Percentiles rank a stretch among this genome's conserved stretches.
Conservation (phyloP, 2,888 invertebrate species). For the Scrobipalpa atriplicella region DNA sequence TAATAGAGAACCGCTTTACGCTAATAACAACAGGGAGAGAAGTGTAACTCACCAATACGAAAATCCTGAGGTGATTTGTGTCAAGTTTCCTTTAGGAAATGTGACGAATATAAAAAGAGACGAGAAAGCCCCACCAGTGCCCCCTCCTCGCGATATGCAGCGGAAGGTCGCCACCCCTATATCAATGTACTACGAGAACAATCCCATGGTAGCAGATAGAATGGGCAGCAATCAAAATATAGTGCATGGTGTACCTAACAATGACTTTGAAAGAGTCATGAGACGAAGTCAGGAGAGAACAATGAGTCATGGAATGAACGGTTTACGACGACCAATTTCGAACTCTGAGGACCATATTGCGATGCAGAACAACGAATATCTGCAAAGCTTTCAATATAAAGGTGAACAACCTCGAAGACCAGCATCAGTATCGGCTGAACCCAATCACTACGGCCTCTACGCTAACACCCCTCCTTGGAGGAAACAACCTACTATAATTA, state of each 20-base stretch:
- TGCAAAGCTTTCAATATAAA: slow-evolving; percentile 58
- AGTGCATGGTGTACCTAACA: slow-evolving; percentile 72
- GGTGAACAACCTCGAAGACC: slow-evolving; percentile 73
- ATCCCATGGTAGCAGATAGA: slow-evolving; percentile 60
- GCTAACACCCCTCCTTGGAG: slow-evolving; percentile 72
- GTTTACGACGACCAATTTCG: slow-evolving; percentile 74
- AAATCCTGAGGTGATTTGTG: slow-evolving; percentile 72
- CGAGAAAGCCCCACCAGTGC: slow-evolving; percentile 86
- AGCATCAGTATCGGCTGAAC: slow-evolving; percentile 77
- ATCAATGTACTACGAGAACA: slow-evolving; percentile 78
- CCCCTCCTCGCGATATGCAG: slow-evolving; percentile 90
- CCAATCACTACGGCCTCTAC: slow-evolving; percentile 74
- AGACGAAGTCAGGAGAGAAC: slow-evolving; percentile 75
- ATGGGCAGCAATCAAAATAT: slow-evolving; percentile 55
- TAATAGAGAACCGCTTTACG: slow-evolving; percentile 66
- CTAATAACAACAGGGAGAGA: slow-evolving; percentile 67
- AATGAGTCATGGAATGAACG: slow-evolving; percentile 70
- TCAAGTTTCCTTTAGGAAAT: slow-evolving; percentile 80
- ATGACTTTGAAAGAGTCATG: slow-evolving; percentile 77
- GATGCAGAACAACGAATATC: slow-evolving; percentile 75
- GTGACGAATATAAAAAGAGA: slow-evolving; percentile 70
- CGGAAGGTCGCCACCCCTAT: slow-evolving; percentile 80
- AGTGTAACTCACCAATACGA: slow-evolving; percentile 65
- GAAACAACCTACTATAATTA: slow-evolving; percentile 59
- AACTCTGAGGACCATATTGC: slow-evolving; percentile 80